These are phyloP conservation scores for Aphaenogaster ashmeadi DNA, from an alignment of 1,140 invertebrate genomes.

Conservation along the genomic window DNA sequence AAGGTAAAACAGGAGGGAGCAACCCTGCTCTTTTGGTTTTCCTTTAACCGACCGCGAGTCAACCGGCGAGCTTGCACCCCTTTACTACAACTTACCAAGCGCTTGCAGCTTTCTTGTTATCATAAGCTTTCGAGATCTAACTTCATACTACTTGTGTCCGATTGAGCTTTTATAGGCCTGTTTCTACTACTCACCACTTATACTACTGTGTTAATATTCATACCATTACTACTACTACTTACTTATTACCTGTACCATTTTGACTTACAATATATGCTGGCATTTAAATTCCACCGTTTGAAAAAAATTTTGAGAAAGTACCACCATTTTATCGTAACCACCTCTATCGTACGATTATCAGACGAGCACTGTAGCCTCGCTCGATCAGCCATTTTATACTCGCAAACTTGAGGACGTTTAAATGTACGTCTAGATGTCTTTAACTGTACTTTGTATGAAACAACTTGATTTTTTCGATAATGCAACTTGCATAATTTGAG, in stretches of 20 bases:
- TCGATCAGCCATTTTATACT: conserved; percentile 69
- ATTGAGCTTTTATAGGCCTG: conserved; percentile 78
- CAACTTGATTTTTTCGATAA: background rate
- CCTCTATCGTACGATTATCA: conserved; percentile 45
- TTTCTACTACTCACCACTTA: conserved; percentile 64
- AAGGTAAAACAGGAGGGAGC: conserved; percentile 86
- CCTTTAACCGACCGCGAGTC: conserved; percentile 80
- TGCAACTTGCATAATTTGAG: background rate
- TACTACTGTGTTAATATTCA: conserved; percentile 29
- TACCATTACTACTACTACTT: conserved; percentile 30
- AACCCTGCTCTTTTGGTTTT: conserved; percentile 68
- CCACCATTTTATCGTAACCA: background rate
- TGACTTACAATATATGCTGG: conserved; percentile 36
- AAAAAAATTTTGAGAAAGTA: conserved; percentile 1
- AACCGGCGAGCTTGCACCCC: conserved; percentile 84
- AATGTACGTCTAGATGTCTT: conserved; percentile 10
- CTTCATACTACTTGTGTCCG: conserved; percentile 67
- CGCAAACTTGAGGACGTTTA: background rate
- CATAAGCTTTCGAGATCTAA: conserved; percentile 80
- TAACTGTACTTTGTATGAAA: background rate
- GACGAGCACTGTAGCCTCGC: conserved; percentile 68
- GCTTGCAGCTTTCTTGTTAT: conserved; percentile 82
- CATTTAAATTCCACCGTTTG: conserved; percentile 16
- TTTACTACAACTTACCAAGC: conserved; percentile 82
- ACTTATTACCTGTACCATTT: conserved; percentile 12